phyloP scores from a whole-genome alignment of 2,888 invertebrate species.

The Dichetophora obliterata region DNA sequence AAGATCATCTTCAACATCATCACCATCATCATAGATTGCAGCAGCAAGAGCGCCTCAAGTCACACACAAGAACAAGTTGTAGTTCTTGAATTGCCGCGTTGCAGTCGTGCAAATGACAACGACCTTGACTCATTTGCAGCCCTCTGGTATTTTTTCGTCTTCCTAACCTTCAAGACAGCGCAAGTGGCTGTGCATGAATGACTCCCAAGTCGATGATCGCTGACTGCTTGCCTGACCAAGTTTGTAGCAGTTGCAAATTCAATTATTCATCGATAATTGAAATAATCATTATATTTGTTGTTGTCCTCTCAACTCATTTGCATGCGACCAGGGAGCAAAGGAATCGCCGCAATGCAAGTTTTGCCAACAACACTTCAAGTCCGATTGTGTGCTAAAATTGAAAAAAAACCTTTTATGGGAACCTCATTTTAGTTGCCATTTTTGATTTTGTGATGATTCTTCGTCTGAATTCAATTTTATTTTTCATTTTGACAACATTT shows the following conservation, averaged over 20 bases:
- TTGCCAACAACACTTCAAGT: too few species aligned
- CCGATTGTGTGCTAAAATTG: too few species aligned
- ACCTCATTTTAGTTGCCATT: too few species aligned
- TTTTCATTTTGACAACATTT: too few species aligned
- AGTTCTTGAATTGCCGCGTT: background rate
- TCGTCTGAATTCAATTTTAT: too few species aligned
- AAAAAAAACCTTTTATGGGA: too few species aligned
- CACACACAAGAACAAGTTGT: background rate
- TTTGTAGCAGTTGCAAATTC: conserved; percentile 26
- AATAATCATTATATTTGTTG: background rate
- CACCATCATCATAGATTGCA: background rate
- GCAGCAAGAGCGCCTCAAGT: background rate
- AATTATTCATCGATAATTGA: conserved; percentile 38
- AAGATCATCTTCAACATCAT: too few species aligned
- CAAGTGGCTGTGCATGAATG: background rate
- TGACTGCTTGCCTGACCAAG: background rate
- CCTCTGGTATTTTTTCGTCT: background rate
- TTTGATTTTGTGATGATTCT: too few species aligned
- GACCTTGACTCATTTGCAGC: conserved; percentile 29
- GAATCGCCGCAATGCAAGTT: background rate
- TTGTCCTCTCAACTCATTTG: background rate
- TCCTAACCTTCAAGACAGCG: background rate
- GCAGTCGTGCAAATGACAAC: background rate
- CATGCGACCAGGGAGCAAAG: background rate
- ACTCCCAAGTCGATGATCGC: background rate